Evolutionary conservation across 2,888 invertebrate species (phyloP), one percentile per base, ranked within the genome.

Genomic region (Steromphala cineraria): DNA sequence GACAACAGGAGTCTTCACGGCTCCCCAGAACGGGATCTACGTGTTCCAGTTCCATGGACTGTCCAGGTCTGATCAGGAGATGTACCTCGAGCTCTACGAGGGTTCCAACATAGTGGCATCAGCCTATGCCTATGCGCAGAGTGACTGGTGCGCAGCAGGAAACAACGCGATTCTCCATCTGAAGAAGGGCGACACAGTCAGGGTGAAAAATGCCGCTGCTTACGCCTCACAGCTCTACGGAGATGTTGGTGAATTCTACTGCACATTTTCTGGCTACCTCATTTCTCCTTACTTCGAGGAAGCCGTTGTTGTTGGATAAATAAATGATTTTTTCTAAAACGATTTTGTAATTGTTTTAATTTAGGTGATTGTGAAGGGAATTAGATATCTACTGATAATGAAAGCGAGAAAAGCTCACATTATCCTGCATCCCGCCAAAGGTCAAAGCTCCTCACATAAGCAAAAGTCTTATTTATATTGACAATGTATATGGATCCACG

Each of bases 181-280:
- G 71, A 75, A 67, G 19, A 80, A 82, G 40, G 71, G 75, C 2
- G 82, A 82, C 53, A 79, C 88, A 83, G 88, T 89, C 2, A 81
- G 80, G 53, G 80, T 89, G 1, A 80, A 77, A 36, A 83, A 88
- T 10, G 88, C 86, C 0, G 85, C 85, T 28, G 28, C 71, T 5
- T 75, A 40, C 1, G 85, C 84, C 52, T 86, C 86, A 0, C 77
- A 82, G 40, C 79, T 89, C 55, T 89, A 87, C 76, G 88, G 88
- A 0, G 82, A 79, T 2, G 53, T 82, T 0, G 80, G 85, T 19
- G 89, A 89, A 67, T 83, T 89, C 15, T 89, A 89, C 80, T 84
- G 85, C 15, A 87, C 88, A 2, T 89, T 89, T 80, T 87, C 87
- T 7, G 89, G 89, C 0, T 89, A 88, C 74, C 82, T 88, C 62